Base-by-base conservation (phyloP, 2,888 invertebrate species). In the Synergus gifuensis region DNA sequence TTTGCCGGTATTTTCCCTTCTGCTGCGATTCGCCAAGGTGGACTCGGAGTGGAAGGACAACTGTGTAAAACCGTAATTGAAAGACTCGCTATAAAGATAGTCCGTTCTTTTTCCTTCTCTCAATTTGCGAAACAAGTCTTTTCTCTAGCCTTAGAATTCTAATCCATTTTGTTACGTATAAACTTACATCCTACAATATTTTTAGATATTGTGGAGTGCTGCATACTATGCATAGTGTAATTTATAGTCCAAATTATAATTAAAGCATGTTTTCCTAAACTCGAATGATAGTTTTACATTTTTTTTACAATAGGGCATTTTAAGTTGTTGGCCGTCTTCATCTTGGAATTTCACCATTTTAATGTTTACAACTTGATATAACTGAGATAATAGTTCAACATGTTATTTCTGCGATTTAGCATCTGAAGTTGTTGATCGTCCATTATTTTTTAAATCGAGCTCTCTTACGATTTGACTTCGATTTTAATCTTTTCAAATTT, bases 61-160 rank as follows among this genome's bases (percentile, higher is more conserved):
- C 36, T 36, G 54, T 73, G 28, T 69, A 54, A 73, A 73, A 28
- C 54, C 54, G 49, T 73, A 73, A 73, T 73, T 54, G 73, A 54
- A 69, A 49, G 73, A 69, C 22, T 54, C 36, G 73, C 73, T 73
- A n/a, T n/a, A 73, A 54, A 73, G 73, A 54, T 73, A 73, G 73
- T 36, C 22, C 40, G 73, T 73, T 73, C 73, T 36, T 73, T 73
- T 36, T 73, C 54, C 49, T 73, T 54, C n/a, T n/a, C 54, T 73
- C 49, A 73, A 54, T 54, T 54, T 54, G 54, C 73, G 54, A 73
- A 73, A 73, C 54, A 11, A 18, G 18, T 11, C 58, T 58, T 18
- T 49, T 69, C 42, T 69, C 28, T 49, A 69, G 54, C 36, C 36
- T 73, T 54, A 49, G 54, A 73, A 73, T 54, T 73, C 54, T 73